Conservation (phyloP, 2,797 vertebrate species). For the Nothura maculosa region DNA sequence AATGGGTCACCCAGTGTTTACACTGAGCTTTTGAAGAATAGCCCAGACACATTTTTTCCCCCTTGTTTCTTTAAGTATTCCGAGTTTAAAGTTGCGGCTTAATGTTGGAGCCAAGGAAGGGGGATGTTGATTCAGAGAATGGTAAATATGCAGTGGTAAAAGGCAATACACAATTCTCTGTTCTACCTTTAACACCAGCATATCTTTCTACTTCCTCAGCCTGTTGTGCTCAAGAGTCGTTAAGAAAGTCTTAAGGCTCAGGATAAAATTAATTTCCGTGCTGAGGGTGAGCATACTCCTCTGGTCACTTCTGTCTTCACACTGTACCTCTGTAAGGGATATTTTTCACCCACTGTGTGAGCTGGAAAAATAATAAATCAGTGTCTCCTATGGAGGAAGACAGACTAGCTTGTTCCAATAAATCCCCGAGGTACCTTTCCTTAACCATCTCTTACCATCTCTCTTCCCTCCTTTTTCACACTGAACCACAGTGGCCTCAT, state of each 20-base stretch:
- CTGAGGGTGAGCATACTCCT: background rate
- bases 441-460: background rate
- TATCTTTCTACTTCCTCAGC: conserved; percentile 32
- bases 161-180: conserved; percentile 25
- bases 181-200: background rate
- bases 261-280: background rate
- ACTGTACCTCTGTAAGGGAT: background rate
- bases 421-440: background rate
- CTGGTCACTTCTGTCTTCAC: background rate
- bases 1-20: conserved; percentile 72
- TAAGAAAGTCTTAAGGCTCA: background rate
- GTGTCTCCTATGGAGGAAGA: background rate
- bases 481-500: background rate
- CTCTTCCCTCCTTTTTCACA: background rate
- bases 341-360: background rate
- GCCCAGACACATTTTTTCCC: conserved; percentile 34
- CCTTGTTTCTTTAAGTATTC: conserved; percentile 63
- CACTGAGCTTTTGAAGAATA: conserved; percentile 51
- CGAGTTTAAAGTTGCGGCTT: conserved; percentile 50
- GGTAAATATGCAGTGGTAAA: conserved; percentile 48
- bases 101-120: conserved; percentile 57
- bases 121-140: conserved; percentile 60
- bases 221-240: background rate
- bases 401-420: background rate
- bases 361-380: background rate